phyloP scores from a whole-genome alignment of 1,140 invertebrate genomes.

The Potamilus streckersoni region DNA sequence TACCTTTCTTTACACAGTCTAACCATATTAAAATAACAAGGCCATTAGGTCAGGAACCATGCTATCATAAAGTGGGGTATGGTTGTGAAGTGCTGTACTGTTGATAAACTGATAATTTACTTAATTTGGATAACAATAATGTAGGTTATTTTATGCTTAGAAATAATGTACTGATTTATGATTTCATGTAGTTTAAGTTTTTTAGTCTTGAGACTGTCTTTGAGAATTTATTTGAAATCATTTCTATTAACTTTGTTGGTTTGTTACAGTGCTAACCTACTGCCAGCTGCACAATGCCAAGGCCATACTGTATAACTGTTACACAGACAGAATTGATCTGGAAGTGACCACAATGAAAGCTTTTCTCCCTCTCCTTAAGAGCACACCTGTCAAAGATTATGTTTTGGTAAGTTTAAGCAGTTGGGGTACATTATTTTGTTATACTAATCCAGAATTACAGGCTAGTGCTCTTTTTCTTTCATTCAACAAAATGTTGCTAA shows the following conservation, averaged over 20 bases:
- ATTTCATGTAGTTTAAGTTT: neutral
- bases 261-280: conserved; percentile 57
- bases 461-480: neutral
- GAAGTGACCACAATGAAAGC: conserved; percentile 51
- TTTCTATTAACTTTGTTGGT: neutral
- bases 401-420: conserved; percentile 39
- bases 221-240: neutral
- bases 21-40: no score
- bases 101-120: neutral
- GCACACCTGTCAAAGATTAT: conserved; percentile 54
- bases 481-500: neutral
- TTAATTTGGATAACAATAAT: neutral
- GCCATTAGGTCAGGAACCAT: no score
- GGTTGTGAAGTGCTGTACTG: neutral
- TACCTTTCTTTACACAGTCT: no score
- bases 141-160: neutral
- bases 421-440: neutral
- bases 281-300: conserved; percentile 50
- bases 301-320: conserved; percentile 60
- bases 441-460: neutral
- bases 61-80: no score
- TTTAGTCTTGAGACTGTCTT: neutral
- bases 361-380: conserved; percentile 50
- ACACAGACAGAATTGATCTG: conserved; percentile 52
- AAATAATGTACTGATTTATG: neutral